Evolutionary conservation across 2,797 vertebrate genomes (phyloP), one percentile per base, ranked within the genome.

Genomic region (Centropyge bicolor): DNA sequence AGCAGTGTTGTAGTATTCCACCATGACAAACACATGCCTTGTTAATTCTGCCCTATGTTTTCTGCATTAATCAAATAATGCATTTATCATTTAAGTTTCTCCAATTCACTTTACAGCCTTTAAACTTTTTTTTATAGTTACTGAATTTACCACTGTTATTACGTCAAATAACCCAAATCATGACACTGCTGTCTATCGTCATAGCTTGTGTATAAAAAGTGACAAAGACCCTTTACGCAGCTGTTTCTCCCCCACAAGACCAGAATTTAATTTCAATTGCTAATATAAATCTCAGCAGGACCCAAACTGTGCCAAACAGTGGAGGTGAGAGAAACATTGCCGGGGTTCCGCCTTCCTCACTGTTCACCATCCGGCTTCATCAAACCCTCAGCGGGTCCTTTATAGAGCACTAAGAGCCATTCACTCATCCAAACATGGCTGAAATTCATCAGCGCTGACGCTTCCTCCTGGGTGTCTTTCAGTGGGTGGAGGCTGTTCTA

Each of bases 221-320:
- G 1, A 62, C 36, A 56, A 36, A 31, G 54, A 76, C 22, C 17
- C 43, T 74, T 80, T 1, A 54, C 2, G 12, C 69, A 75, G 31
- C 61, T 74, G 56, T 54, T 69, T 51, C 67, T 54, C 6, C 63
- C 27, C 56, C 48, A 69, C 75, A 79, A 80, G 74, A 82, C 35
- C 49, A 76, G 65, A 71, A 72, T 78, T 85, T 82, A 35, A 86
- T 91, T 89, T 89, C 78, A 93, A 88, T 88, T 91, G 78, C 78
- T 87, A 90, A 92, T 93, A 94, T 90, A 90, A 93, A 91, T 90
- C 87, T 80, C 93, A 89, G 88, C 92, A 74, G 88, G 92, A 70
- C 76, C 67, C 67, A 88, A 86, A 51, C 60, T 61, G 72, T 38
- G 70, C 80, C 69, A 79, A 86, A 82, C 71, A 63, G 70, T 61